phyloP scores from a whole-genome alignment of 2,113 vertebrate genomes.

The Chaenocephalus aceratus region DNA sequence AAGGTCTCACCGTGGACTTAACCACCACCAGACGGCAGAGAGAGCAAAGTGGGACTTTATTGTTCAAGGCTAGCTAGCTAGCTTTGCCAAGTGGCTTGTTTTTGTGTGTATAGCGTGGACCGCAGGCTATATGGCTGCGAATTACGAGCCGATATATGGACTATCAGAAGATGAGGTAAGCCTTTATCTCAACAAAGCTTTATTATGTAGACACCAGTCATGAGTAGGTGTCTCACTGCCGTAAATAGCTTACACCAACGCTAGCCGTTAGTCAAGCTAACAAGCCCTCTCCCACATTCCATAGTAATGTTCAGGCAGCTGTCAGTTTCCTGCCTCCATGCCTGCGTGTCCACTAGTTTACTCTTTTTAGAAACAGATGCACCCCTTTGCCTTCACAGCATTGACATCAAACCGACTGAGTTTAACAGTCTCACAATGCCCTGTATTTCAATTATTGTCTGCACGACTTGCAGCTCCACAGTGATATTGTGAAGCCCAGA shows the following conservation, averaged over 20 bases:
- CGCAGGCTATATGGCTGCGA: conserved; percentile 85
- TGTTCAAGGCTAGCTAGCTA: conserved; percentile 83
- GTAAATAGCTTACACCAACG: conserved; percentile 28
- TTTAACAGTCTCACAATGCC: neutral
- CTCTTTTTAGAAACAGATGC: neutral
- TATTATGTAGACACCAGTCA: neutral
- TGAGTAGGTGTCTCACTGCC: neutral
- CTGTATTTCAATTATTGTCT: neutral
- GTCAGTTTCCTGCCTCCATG: conserved; percentile 20
- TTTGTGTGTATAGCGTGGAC: conserved; percentile 66
- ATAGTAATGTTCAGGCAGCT: conserved; percentile 54
- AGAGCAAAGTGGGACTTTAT: conserved; percentile 82
- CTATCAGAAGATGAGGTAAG: conserved; percentile 88
- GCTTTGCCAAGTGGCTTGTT: conserved; percentile 70
- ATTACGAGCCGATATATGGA: conserved; percentile 85
- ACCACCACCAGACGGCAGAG: conserved; percentile 54
- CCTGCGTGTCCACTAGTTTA: conserved; percentile 5
- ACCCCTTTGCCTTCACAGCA: neutral
- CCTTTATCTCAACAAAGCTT: neutral
- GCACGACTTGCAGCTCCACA: conserved; percentile 22
- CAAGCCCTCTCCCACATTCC: conserved; percentile 60
- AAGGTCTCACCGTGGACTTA: conserved; percentile 52
- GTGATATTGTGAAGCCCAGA: neutral
- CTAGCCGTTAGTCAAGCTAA: conserved; percentile 64
- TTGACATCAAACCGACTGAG: neutral